phyloP scores from a whole-genome alignment of 2,797 vertebrate genomes.

The Tamandua tetradactyla region DNA sequence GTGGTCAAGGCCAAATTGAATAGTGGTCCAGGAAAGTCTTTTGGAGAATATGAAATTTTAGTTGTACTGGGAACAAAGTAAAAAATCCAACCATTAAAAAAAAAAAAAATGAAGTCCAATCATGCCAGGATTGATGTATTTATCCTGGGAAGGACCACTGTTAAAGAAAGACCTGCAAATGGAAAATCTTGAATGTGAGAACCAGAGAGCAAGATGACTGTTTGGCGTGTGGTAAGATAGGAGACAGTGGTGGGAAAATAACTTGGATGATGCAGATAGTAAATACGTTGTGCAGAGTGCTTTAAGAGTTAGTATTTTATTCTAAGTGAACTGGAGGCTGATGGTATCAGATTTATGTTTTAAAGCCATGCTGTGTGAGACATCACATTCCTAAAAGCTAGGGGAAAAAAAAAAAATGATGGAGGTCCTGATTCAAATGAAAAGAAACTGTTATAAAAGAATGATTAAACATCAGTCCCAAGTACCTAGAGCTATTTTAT shows the following conservation, averaged over 20 bases:
- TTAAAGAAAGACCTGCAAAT: not conserved
- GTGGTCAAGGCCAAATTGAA: not conserved
- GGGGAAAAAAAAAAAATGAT: fast-evolving
- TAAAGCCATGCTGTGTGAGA: not conserved
- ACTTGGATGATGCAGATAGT: not conserved
- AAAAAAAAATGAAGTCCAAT: no score
- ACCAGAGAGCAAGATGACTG: not conserved
- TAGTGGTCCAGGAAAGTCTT: not conserved
- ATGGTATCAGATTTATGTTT: not conserved
- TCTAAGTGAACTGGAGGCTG: not conserved
- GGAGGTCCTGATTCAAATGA: slow-evolving; percentile 6
- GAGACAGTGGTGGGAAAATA: not conserved
- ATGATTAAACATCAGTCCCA: slow-evolving; percentile 54
- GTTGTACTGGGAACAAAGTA: not conserved
- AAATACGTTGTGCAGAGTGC: not conserved
- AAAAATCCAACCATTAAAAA: no score
- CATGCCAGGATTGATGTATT: not conserved
- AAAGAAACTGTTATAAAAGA: not conserved
- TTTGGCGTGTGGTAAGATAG: not conserved
- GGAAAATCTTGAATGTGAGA: no score
- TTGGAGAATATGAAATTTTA: not conserved
- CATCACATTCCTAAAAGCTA: slow-evolving; percentile 12
- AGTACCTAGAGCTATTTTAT: slow-evolving; percentile 54
- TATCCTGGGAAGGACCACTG: not conserved
- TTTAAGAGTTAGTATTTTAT: not conserved